Conservation (phyloP, 1,140 invertebrate genomes). For the Drosophila funebris region DNA sequence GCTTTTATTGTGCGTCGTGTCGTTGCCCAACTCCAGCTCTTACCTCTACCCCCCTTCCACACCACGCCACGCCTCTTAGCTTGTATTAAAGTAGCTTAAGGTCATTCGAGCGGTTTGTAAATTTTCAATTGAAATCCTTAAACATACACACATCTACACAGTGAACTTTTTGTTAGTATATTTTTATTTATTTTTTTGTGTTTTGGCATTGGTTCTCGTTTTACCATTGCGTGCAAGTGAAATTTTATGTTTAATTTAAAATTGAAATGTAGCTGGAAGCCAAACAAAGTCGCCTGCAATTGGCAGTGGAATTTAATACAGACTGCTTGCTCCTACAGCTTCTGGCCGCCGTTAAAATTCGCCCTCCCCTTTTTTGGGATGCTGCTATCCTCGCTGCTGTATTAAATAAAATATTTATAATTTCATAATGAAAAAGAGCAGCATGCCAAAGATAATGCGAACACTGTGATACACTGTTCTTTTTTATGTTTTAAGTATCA, state of each 20-base stretch:
- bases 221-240: slow-evolving; percentile 47
- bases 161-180: slow-evolving; percentile 1
- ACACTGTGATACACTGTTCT: slow-evolving; percentile 7
- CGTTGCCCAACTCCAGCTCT: background rate
- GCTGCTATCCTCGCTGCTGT: slow-evolving; percentile 33
- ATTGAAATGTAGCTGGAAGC: slow-evolving; percentile 59
- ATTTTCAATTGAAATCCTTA: slow-evolving; percentile 61
- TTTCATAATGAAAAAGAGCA: slow-evolving; percentile 56
- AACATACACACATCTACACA: slow-evolving; percentile 12
- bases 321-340: slow-evolving; percentile 15
- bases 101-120: slow-evolving; percentile 63
- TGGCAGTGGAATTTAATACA: slow-evolving; percentile 60
- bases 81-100: slow-evolving; percentile 62
- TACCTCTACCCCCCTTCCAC: too few species aligned
- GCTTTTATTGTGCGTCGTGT: slow-evolving; percentile 30
- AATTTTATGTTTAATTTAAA: slow-evolving; percentile 64
- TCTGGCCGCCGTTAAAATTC: background rate
- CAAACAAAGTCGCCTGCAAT: slow-evolving; percentile 58
- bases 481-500: background rate
- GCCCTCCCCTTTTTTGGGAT: background rate
- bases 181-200: slow-evolving; percentile 15
- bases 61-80: slow-evolving; percentile 2
- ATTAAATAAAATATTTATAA: slow-evolving; percentile 63
- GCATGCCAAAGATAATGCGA: slow-evolving; percentile 43
- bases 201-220: slow-evolving; percentile 31